Evolutionary conservation across 2,888 invertebrate genomes (phyloP).

Genomic region (Candidula unifasciata): DNA sequence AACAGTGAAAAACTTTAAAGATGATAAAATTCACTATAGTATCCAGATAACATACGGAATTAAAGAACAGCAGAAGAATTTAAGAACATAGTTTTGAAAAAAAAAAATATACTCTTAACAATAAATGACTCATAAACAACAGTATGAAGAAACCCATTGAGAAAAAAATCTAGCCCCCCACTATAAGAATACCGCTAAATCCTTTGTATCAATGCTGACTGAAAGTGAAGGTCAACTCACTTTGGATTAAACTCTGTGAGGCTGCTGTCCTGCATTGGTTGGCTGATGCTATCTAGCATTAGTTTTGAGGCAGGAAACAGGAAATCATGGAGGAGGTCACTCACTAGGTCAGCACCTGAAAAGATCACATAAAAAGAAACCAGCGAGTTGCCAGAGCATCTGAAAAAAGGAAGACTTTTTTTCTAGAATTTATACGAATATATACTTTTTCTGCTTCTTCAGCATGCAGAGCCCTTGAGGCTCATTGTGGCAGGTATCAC

Average conservation of each 20-base stretch:
- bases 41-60: too few species aligned
- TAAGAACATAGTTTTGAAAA: background rate
- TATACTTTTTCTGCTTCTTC: too few species aligned
- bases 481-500: too few species aligned
- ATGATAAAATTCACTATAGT: too few species aligned
- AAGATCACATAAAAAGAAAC: too few species aligned
- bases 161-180: background rate
- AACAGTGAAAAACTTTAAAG: too few species aligned
- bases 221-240: slow-evolving; percentile 59
- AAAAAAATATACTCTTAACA: background rate
- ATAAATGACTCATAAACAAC: background rate
- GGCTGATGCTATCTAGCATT: slow-evolving; percentile 73
- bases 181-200: background rate
- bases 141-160: background rate
- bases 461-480: too few species aligned
- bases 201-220: background rate
- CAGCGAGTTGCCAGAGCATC: too few species aligned
- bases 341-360: slow-evolving; percentile 65
- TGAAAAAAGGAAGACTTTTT: too few species aligned
- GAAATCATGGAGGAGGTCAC: slow-evolving; percentile 78
- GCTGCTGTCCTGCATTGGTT: slow-evolving; percentile 60
- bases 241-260: slow-evolving; percentile 74
- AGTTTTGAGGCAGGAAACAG: slow-evolving; percentile 79
- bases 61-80: background rate
- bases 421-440: too few species aligned